Conservation (phyloP, 2,113 vertebrate species). For the Brevimyrus niger region DNA sequence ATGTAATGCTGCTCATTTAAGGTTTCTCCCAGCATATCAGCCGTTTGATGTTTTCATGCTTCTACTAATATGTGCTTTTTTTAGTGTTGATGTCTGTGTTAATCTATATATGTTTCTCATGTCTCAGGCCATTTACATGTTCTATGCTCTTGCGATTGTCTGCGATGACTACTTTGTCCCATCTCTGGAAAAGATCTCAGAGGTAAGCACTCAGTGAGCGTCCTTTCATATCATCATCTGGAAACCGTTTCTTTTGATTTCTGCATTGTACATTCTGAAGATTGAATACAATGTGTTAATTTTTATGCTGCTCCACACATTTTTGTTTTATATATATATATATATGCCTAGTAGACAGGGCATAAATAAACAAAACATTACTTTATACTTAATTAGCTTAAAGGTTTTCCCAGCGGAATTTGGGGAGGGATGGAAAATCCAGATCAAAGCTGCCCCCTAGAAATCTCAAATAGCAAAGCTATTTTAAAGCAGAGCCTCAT, state of each 20-base stretch:
- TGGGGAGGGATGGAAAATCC: neutral
- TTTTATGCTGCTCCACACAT: neutral
- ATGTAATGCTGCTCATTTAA: neutral
- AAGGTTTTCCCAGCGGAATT: neutral
- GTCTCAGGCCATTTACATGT: slow-evolving; percentile 66
- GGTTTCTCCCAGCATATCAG: neutral
- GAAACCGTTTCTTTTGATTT: neutral
- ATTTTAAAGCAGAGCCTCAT: neutral
- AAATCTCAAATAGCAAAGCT: neutral
- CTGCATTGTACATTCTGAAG: neutral
- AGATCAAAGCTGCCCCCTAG: neutral
- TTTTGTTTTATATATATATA: neutral
- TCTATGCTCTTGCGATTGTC: slow-evolving; percentile 67
- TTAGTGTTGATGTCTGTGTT: neutral
- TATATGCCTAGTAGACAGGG: neutral
- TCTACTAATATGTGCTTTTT: neutral
- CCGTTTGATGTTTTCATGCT: neutral
- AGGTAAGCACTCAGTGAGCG: slow-evolving; percentile 47
- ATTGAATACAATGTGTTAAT: neutral
- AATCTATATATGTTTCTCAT: neutral
- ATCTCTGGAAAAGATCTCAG: slow-evolving; percentile 68
- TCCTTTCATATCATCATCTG: neutral
- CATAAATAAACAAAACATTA: neutral
- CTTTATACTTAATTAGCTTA: neutral
- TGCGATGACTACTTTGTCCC: slow-evolving; percentile 72